phyloP scores from a whole-genome alignment of 2,888 invertebrate genomes.

The Flexamia atlantica region DNA sequence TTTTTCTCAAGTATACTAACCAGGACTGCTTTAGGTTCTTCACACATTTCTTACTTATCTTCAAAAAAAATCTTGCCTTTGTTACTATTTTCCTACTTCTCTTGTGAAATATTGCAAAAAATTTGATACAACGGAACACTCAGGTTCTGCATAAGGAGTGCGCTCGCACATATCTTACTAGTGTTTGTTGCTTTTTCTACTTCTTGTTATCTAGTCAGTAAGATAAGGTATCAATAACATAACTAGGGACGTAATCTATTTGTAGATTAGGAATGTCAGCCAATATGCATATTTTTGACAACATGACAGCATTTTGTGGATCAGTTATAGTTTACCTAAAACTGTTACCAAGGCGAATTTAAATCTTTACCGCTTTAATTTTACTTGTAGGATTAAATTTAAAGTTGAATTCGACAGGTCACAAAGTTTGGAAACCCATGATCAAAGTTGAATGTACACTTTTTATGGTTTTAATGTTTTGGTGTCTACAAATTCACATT shows the following conservation, averaged over 20 bases:
- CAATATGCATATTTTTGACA: constrained; percentile 1
- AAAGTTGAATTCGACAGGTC: too few species aligned
- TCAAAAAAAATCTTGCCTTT: not conserved
- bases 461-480: too few species aligned
- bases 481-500: too few species aligned
- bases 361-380: too few species aligned
- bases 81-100: not conserved
- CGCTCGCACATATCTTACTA: constrained; percentile 38
- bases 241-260: constrained; percentile 60
- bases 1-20: not conserved
- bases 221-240: constrained; percentile 55
- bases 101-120: not conserved
- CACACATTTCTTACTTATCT: not conserved
- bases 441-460: too few species aligned
- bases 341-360: too few species aligned
- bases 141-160: constrained; percentile 21
- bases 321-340: too few species aligned
- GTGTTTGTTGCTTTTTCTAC: constrained; percentile 62
- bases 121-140: not conserved
- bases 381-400: too few species aligned
- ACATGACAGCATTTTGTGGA: constrained; percentile 8
- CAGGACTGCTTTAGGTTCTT: not conserved
- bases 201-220: constrained; percentile 62
- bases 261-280: constrained; percentile 51
- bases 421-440: too few species aligned